A percentile compares a stretch with the other conserved stretches of the same genome.
These are phyloP conservation scores for Hydractinia echinata DNA, from an alignment of 30 jellyfish, hydroid and myxozoan species.

Conservation along the genomic window DNA sequence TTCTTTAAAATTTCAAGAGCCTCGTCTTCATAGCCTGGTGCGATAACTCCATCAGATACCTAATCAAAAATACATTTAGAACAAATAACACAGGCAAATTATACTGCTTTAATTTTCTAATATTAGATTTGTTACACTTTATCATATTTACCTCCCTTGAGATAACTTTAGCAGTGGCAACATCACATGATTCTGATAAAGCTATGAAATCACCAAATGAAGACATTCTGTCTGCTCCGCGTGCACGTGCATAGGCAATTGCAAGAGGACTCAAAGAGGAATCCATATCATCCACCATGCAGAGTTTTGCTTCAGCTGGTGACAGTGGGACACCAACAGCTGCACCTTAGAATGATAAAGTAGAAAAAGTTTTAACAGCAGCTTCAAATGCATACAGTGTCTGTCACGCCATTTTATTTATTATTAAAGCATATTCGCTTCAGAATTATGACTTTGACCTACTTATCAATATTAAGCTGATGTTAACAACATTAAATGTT, in stretches of 20 bases:
- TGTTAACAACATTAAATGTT: too few species aligned
- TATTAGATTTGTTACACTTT: too few species aligned
- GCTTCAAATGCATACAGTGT: too few species aligned
- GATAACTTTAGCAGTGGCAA: slow-evolving; percentile 72
- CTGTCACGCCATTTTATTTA: too few species aligned
- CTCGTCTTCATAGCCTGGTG: slow-evolving; percentile 82
- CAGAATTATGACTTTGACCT: too few species aligned
- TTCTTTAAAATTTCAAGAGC: slow-evolving; percentile 75
- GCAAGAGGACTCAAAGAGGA: slow-evolving; percentile 67
- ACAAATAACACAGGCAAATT: too few species aligned
- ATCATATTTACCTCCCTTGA: slow-evolving; percentile 69
- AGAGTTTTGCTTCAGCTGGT: slow-evolving; percentile 67
- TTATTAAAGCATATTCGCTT: too few species aligned
- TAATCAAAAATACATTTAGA: background rate
- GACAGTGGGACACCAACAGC: slow-evolving; percentile 92
- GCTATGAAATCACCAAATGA: slow-evolving; percentile 95
- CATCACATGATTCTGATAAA: slow-evolving; percentile 80
- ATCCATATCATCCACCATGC: slow-evolving; percentile 83
- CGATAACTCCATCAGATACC: slow-evolving; percentile 94
- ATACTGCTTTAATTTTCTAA: too few species aligned
- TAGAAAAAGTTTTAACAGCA: background rate
- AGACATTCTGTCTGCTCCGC: slow-evolving; percentile 95
- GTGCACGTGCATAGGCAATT: slow-evolving; percentile 86
- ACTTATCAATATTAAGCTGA: too few species aligned
- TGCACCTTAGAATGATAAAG: slow-evolving; percentile 49